Base-by-base conservation (phyloP, 2,888 invertebrate genomes). In the Isoperla grammatica region DNA sequence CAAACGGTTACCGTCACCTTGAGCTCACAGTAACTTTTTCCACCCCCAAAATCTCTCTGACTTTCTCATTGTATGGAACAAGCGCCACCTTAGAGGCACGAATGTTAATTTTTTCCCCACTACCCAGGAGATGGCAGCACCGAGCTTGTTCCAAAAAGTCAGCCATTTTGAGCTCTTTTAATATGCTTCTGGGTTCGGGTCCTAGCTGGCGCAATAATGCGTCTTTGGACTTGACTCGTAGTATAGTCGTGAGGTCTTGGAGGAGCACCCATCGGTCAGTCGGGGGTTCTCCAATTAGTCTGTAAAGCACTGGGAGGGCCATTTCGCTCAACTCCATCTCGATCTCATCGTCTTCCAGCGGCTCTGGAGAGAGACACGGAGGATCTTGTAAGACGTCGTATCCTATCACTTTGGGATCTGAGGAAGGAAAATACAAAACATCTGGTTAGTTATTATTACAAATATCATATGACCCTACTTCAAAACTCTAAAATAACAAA, bases 241-340 rank as follows among this genome's bases (percentile, higher is more conserved):
- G 76, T 66, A 88, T 76, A 68, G 84, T 83, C 68, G 88, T 86
- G 66, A 91, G 79, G 72, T 91, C 91, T 71, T 86, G 89, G 57
- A 91, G 78, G 61, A 92, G 78, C 59, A 90, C 84, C 89, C 90
- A 92, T 63, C 87, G 83, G 56, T 89, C 89, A 62, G 81, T 78
- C 13, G 83, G 82, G 0, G 79, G 71, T 68, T 83, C 82, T 53
- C 82, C 81, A 63, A 65, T 59, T 64, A 91, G 76, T 65, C 85
- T 83, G 77, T 92, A 93, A 67, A 92, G 80, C 56, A 89, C 89
- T 11, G 92, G 91, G 60, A 92, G 77, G 20, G 88, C 84, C 55
- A 82, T 79, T 70, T 90, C 90, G 65, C 89, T 86, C 72, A 87
- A 84, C 74, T 92, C 91, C 71, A 92, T 85, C 73, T 90, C 90